Evolutionary conservation across 2,113 vertebrate species (phyloP).

Genomic region (Calonectris borealis): DNA sequence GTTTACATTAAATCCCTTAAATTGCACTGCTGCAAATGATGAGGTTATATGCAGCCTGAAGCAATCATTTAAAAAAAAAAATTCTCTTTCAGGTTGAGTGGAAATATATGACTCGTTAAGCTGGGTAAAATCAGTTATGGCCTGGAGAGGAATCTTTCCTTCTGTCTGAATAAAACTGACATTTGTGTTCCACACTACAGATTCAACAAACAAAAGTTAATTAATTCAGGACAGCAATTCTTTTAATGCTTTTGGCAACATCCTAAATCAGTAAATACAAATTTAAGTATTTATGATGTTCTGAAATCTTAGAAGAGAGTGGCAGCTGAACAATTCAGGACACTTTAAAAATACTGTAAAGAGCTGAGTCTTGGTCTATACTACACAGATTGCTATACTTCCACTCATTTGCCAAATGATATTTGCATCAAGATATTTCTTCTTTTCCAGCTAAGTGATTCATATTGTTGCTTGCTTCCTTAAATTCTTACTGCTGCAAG

Average conservation of each 20-base stretch:
- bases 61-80: neutral
- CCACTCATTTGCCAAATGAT: neutral
- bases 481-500: neutral
- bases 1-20: slow-evolving; percentile 43
- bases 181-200: slow-evolving; percentile 51
- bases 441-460: neutral
- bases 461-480: neutral
- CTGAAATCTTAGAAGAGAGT: neutral
- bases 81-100: slow-evolving; percentile 33
- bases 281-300: neutral
- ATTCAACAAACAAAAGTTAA: slow-evolving; percentile 48
- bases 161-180: slow-evolving; percentile 59
- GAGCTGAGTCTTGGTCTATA: neutral
- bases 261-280: neutral
- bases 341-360: neutral
- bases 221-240: slow-evolving; percentile 40
- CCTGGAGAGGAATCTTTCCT: slow-evolving; percentile 55
- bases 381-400: neutral
- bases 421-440: neutral
- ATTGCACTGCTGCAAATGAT: slow-evolving; percentile 11
- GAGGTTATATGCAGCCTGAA: slow-evolving; percentile 46
- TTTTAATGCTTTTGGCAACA: slow-evolving; percentile 35
- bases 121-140: slow-evolving; percentile 68
- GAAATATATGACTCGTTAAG: slow-evolving; percentile 56
- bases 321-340: neutral